Base-by-base conservation (phyloP, 1,140 invertebrate genomes). In the Papilio helenus region DNA sequence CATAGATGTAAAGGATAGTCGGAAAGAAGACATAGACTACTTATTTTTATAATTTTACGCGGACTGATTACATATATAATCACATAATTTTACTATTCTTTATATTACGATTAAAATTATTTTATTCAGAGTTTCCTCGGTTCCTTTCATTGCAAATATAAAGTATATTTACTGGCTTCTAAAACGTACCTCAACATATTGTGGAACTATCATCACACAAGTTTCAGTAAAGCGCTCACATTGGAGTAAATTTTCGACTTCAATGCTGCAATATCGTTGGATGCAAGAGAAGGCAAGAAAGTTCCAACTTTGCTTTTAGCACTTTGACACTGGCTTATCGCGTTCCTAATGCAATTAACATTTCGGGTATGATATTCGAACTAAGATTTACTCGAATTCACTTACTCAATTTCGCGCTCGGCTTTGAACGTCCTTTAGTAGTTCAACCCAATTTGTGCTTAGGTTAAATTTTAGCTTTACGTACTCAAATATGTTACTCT, bases 271-370 rank as follows among this genome's bases (percentile, higher is more conserved):
- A 26, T 49, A 74, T 14, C 72, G 44, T 77, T 65, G 29, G 39
- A 77, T 77, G 76, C 76, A 4, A 42, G 29, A 55, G 76, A 65
- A 65, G 58, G 58, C 76, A 61, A 61, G 55, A 65, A 77, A 77
- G 76, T 65, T 44, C 76, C 55, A 77, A 77, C 76, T 77, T 77
- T 77, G 76, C 76, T 77, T 77, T 77, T 77, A 77, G 76, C 76
- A 77, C 76, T 77, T 77, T 77, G 76, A 77, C 76, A 77, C 76
- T 77, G 76, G 76, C 76, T 77, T 77, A 77, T 77, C 76, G 51
- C n/a, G 76, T 77, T 65, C 76, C 55, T 65, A 77, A 77, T 77
- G 76, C 76, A 77, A 77, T 77, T 77, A 77, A 77, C 76, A 77
- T 77, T 77, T 65, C 44, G 76, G 34, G 5, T 77, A 77, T 77